Conservation (phyloP, 2,113 vertebrate genomes). For the Microcebus griseorufus region DNA sequence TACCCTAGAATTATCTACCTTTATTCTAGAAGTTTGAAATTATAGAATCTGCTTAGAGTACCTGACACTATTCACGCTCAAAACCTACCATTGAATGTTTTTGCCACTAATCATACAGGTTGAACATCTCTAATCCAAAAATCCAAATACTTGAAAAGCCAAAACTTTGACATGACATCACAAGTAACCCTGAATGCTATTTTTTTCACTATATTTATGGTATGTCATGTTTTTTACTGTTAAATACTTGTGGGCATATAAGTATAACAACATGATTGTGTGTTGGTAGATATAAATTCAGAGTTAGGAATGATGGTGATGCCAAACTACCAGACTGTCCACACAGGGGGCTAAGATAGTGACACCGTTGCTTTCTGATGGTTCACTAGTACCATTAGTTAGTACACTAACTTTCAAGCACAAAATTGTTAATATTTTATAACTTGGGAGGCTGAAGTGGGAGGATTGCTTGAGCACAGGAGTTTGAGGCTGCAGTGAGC, state of each 20-base stretch:
- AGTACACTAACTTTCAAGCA: neutral
- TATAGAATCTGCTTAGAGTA: neutral
- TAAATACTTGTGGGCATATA: neutral
- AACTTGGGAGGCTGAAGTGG: neutral
- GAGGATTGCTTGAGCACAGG: too few relatives aligned
- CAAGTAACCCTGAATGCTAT: neutral
- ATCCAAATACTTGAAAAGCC: neutral
- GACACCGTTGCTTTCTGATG: neutral
- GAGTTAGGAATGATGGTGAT: neutral
- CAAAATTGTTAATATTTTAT: neutral
- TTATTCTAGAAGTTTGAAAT: neutral
- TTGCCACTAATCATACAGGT: neutral
- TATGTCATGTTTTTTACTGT: neutral
- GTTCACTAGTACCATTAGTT: neutral
- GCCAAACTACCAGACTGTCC: neutral
- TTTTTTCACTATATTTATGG: neutral
- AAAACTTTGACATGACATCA: neutral
- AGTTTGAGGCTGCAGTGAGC: too few relatives aligned
- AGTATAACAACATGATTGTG: neutral
- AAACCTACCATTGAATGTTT: neutral
- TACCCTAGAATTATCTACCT: slow-evolving; percentile 9
- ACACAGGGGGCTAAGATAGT: neutral
- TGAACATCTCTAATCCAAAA: neutral
- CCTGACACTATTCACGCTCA: neutral
- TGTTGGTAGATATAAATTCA: neutral